Percentiles rank a stretch among this genome's conserved stretches.
phyloP scores from a whole-genome alignment of 2,797 vertebrate species.

The Galago senegalensis region DNA sequence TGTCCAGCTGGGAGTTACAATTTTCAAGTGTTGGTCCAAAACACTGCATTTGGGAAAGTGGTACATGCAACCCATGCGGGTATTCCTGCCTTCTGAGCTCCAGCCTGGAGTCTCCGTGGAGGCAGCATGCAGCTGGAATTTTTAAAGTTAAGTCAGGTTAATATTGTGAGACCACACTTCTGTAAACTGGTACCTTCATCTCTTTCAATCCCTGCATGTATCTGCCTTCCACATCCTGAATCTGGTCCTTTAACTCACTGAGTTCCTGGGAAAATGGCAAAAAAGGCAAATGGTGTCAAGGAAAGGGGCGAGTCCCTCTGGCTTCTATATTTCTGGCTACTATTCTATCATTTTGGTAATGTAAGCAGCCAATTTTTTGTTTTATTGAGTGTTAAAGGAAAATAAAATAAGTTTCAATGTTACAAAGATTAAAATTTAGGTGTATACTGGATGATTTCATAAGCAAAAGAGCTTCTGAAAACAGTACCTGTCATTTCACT shows the following conservation, averaged over 20 bases:
- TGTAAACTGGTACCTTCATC: conserved; percentile 93
- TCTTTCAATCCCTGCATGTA: conserved; percentile 97
- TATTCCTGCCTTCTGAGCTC: fast-evolving
- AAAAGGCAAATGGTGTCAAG: conserved; percentile 48
- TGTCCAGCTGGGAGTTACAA: not conserved
- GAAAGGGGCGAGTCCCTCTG: fast-evolving
- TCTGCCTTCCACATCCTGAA: conserved; percentile 97
- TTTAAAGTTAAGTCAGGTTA: conserved; percentile 77
- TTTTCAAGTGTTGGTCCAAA: too few relatives aligned
- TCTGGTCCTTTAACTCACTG: conserved; percentile 98
- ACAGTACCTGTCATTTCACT: fast-evolving
- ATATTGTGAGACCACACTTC: not conserved
- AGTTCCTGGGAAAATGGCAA: conserved; percentile 93
- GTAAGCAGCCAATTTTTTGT: not conserved
- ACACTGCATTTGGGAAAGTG: not conserved
- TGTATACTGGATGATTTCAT: not conserved
- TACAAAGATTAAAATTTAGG: not conserved
- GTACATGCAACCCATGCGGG: fast-evolving
- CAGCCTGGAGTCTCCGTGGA: fast-evolving
- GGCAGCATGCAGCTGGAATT: not conserved
- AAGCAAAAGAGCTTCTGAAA: not conserved
- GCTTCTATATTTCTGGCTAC: fast-evolving
- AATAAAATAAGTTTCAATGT: not conserved
- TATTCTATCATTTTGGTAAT: not conserved
- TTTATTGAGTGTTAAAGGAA: not conserved